Percentiles rank a stretch among this genome's conserved stretches.
These are phyloP conservation scores for Sanderia malayensis DNA, from an alignment of 30 jellyfish, hydroid and myxozoan species.

Conservation along the genomic window DNA sequence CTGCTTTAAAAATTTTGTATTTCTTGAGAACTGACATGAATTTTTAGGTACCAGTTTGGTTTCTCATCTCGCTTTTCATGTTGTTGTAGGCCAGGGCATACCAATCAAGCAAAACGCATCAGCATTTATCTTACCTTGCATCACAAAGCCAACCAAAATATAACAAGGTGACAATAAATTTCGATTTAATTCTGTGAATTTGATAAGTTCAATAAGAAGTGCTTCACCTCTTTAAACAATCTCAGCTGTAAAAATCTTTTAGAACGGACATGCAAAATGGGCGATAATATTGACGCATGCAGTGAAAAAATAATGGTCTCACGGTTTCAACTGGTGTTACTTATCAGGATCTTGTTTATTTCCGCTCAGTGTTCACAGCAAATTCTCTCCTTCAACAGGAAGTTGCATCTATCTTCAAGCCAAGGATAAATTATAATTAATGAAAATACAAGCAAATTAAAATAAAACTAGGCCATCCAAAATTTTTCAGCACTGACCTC, in stretches of 20 bases:
- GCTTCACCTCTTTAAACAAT: not conserved
- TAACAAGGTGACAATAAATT: not conserved
- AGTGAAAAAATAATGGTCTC: conserved; percentile 32
- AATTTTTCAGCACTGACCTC: no score
- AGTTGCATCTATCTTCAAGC: conserved; percentile 47
- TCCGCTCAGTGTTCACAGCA: conserved; percentile 71
- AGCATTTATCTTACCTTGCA: no score
- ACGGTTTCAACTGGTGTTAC: conserved; percentile 44
- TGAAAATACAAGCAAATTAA: no score
- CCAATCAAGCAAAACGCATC: no score
- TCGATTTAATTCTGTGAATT: not conserved
- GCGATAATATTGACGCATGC: conserved; percentile 19
- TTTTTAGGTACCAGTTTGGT: no score
- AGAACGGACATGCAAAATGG: not conserved
- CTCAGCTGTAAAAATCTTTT: not conserved
- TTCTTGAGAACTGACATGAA: no score
- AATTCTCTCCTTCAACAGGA: conserved; percentile 49
- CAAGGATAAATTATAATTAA: conserved; percentile 5
- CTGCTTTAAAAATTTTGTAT: no score
- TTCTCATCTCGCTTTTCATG: no score
- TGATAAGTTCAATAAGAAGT: no score
- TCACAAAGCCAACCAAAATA: no score
- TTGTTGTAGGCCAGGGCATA: no score
- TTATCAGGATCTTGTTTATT: conserved; percentile 5
- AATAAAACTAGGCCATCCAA: not conserved